Evolutionary conservation across 2,113 vertebrate genomes (phyloP), one percentile per base, ranked within the genome.

Genomic region (Nibea albiflora): DNA sequence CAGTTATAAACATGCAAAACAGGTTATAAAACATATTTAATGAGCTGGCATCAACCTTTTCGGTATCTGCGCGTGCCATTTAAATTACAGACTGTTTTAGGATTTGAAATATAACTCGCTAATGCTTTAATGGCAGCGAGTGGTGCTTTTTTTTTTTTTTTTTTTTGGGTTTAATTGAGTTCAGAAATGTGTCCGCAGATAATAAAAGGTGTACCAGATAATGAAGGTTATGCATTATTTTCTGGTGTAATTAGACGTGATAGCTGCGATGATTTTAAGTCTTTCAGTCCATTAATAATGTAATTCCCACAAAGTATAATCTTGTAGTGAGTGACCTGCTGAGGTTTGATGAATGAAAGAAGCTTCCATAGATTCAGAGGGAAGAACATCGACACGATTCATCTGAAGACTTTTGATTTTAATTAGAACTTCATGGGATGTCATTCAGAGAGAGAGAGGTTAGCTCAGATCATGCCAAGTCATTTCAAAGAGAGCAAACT

Each of bases 81-180:
- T 82, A 77, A 88, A 90, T 85, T 28, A 85, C 58, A 3, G 61
- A 26, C 8, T 72, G 20, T 87, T 84, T 80, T n/a, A 78, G 68
- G 46, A 86, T 81, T 63, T 11, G 20, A 69, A 76, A 78, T 84
- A 76, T 76, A 77, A 89, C 75, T 79, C 44, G 42, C 62, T 65
- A 17, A 31, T 63, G 70, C 20, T 84, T 86, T 84, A 85, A 71
- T 52, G 66, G 66, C 65, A 26, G 49, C 14, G 26, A 20, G 49
- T 14, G 52, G 62, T 82, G 70, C 64, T 81, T 80, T 80, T 78
- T 61, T 56, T 78, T 49, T 60, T 54, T 78, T 50, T 46, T 46
- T 4, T n/a, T n/a, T n/a, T n/a, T n/a, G n/a, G 44, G 67, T 83
- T 86, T 89, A 89, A 92, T 90, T 89, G 83, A 91, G 90, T 86